Base-by-base conservation (phyloP, 1,140 invertebrate genomes). In the Anoplolepis gracilipes region DNA sequence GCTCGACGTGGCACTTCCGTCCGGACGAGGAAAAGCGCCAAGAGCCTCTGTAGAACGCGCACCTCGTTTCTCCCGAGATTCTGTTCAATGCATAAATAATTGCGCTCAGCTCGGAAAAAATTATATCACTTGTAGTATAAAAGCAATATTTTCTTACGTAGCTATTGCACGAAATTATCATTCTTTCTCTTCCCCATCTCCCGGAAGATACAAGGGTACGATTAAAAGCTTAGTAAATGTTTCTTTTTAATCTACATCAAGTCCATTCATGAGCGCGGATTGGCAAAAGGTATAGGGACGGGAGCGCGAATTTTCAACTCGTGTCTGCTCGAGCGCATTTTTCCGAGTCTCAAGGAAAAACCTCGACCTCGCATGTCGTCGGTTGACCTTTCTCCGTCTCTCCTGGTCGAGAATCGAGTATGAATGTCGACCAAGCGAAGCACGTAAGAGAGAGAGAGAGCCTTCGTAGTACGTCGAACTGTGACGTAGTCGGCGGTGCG, bases 401-500 rank as follows among this genome's bases (percentile, higher is more conserved):
- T n/a, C 72, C 86, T 76, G 76, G 61, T n/a, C 49, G 57, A 55
- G 67, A 79, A 88, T 79, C 87, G 84, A 81, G 67, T 75, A 77
- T 88, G 87, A 89, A 88, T 89, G 88, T 86, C 88, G 88, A 86
- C 75, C 46, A 33, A 46, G 72, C 62, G 55, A 22, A 22, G 28
- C 81, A 55, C 55, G 85, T 65, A 85, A 65, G 64, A 85, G 65
- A 88, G 85, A 59, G 82, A 65, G 64, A 85, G 65, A 88, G 61
- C 87, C 79, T 90, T 88, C 87, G 88, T 77, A 90, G 92, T 87
- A 92, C 90, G 90, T 92, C 92, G 90, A 92, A 91, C 91, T 91
- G 92, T 93, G 93, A 93, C 92, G 93, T 91, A 92, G 86, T 87
- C 92, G 90, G 73, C 92, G 87, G 88, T 93, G 94, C 93, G 94